phyloP scores from a whole-genome alignment of 2,113 vertebrate genomes.

The Halichoeres trimaculatus region DNA sequence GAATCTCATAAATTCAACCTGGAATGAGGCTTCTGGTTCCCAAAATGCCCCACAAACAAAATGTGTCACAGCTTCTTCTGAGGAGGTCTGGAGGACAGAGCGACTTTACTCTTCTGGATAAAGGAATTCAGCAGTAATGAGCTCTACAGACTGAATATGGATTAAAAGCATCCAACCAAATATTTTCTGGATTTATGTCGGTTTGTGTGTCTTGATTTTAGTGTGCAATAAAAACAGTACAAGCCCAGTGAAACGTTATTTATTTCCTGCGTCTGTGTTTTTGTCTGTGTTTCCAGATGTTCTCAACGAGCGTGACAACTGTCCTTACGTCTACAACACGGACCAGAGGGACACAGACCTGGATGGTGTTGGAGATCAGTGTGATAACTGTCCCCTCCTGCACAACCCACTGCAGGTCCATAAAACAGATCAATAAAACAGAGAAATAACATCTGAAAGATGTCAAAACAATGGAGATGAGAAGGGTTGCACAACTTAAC shows the following conservation, averaged over 20 bases:
- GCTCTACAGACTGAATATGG: not conserved
- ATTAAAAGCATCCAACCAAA: constrained; percentile 1
- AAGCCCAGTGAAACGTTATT: not conserved
- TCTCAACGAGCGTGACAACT: constrained; percentile 95
- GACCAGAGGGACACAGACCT: constrained; percentile 95
- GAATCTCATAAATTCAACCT: not conserved
- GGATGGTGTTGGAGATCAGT: constrained; percentile 95
- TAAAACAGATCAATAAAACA: not conserved
- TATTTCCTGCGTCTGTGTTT: not conserved
- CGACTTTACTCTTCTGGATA: not conserved
- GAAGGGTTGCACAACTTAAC: not conserved
- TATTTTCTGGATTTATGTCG: constrained; percentile 6
- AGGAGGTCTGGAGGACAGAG: not conserved
- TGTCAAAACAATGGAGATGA: not conserved
- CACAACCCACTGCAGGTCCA: constrained; percentile 94
- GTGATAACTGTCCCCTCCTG: constrained; percentile 95
- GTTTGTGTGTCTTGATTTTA: not conserved
- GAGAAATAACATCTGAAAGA: not conserved
- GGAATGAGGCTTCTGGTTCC: not conserved
- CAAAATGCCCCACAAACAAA: not conserved
- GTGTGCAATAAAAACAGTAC: not conserved
- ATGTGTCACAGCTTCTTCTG: too few relatives aligned
- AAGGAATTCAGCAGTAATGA: not conserved
- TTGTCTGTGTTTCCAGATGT: constrained; percentile 81
- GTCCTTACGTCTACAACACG: constrained; percentile 94